Evolutionary conservation across 2,888 invertebrate genomes (phyloP).

Genomic region (Brenthis hecate): DNA sequence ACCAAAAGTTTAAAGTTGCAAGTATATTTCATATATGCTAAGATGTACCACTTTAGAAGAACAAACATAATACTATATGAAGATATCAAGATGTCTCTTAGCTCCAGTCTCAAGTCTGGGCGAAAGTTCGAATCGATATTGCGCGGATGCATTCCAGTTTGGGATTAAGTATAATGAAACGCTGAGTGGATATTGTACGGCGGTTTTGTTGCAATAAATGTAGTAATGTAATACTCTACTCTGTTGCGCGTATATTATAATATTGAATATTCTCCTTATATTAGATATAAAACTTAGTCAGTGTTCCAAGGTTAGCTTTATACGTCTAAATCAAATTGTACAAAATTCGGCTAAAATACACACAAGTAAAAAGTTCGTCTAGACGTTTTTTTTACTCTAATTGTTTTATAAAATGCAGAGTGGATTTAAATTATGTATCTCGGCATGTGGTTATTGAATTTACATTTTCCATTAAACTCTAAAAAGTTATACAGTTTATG

Average conservation of each 20-base stretch:
- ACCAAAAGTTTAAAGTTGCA: neutral
- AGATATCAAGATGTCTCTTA: constrained; percentile 21
- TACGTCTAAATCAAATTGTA: constrained; percentile 4
- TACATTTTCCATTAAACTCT: constrained; percentile 25
- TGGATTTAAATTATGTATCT: constrained; percentile 5
- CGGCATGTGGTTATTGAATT: constrained; percentile 9
- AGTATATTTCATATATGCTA: constrained; percentile 2
- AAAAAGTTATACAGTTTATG: constrained; percentile 13
- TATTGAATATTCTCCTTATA: neutral
- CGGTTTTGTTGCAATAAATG: constrained; percentile 3
- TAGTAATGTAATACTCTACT: neutral
- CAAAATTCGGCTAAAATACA: neutral
- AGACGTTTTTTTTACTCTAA: constrained; percentile 11
- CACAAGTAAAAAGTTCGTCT: constrained; percentile 4
- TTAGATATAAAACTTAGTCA: neutral
- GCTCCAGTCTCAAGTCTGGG: constrained; percentile 21
- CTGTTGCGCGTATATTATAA: neutral
- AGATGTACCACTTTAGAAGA: constrained; percentile 8
- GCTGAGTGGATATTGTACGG: constrained; percentile 17
- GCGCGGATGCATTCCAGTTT: constrained; percentile 24
- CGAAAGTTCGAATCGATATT: constrained; percentile 29
- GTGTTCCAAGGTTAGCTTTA: neutral
- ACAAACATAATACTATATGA: constrained; percentile 18
- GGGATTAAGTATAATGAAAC: constrained; percentile 25
- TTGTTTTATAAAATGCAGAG: constrained; percentile 11